phyloP scores from a whole-genome alignment of 2,113 vertebrate genomes.

The Burhinus bistriatus region DNA sequence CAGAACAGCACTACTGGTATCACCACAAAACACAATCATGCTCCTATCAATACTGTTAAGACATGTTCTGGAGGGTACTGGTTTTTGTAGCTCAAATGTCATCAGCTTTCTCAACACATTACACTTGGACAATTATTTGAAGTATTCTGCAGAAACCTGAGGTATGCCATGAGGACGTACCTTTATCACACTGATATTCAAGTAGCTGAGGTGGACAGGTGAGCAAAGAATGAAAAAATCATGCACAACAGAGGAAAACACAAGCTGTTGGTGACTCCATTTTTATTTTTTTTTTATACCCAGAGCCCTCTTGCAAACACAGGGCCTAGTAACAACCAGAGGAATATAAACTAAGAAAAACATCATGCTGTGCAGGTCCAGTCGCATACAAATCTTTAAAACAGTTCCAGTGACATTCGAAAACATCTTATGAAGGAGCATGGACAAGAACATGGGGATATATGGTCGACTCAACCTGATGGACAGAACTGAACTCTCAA shows the following conservation, averaged over 20 bases:
- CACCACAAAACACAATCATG: not conserved
- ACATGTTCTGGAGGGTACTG: not conserved
- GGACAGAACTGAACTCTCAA: not conserved
- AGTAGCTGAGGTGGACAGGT: not conserved
- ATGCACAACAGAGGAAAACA: not conserved
- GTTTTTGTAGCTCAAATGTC: not conserved
- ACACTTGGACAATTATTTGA: not conserved
- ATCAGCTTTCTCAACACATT: not conserved
- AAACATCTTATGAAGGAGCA: not conserved
- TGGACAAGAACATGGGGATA: not conserved
- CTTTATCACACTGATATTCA: not conserved
- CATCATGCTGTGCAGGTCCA: not conserved
- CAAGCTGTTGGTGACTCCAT: not conserved
- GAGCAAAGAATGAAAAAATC: not conserved
- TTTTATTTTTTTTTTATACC: not conserved
- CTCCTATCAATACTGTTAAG: not conserved
- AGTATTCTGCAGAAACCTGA: not conserved
- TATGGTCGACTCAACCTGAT: not conserved
- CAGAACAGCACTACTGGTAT: not conserved
- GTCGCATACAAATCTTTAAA: not conserved
- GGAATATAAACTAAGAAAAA: not conserved
- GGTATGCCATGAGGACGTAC: not conserved
- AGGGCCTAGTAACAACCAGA: not conserved
- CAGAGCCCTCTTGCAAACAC: not conserved
- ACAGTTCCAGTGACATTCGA: not conserved